A percentile compares a stretch with the other conserved stretches of the same genome.
These are phyloP conservation scores for Lithophane socia DNA, from an alignment of 2,888 invertebrate species.

Conservation along the genomic window DNA sequence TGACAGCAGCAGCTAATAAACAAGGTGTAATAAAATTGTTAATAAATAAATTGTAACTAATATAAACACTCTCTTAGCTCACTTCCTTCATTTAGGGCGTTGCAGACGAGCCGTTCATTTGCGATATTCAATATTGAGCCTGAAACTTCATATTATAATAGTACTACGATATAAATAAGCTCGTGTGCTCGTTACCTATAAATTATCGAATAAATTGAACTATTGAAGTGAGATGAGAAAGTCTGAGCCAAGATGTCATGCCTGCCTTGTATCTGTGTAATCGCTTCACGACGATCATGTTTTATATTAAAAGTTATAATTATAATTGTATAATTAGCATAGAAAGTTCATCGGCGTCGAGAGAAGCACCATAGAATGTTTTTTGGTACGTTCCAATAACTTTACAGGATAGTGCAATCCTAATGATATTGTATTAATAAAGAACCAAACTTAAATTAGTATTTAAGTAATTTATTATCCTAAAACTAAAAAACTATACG, in stretches of 20 bases:
- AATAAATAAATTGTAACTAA: slow-evolving; percentile 71
- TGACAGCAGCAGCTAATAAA: slow-evolving; percentile 64
- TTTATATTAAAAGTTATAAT: slow-evolving; percentile 81
- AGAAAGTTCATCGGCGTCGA: slow-evolving; percentile 90
- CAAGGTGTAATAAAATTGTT: slow-evolving; percentile 69
- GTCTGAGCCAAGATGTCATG: slow-evolving; percentile 80
- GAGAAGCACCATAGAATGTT: slow-evolving; percentile 87
- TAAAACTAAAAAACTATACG: slow-evolving; percentile 90
- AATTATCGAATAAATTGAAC: slow-evolving; percentile 60
- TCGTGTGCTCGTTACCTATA: slow-evolving; percentile 63
- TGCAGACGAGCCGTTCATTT: slow-evolving; percentile 59
- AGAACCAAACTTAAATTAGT: slow-evolving; percentile 91
- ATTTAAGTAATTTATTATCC: slow-evolving; percentile 91
- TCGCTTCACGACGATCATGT: slow-evolving; percentile 84
- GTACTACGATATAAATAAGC: slow-evolving; percentile 51
- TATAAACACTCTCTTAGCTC: slow-evolving; percentile 76
- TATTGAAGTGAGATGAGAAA: slow-evolving; percentile 80
- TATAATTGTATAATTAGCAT: slow-evolving; percentile 86
- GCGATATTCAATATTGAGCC: slow-evolving; percentile 45
- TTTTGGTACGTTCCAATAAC: slow-evolving; percentile 87
- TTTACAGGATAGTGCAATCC: slow-evolving; percentile 90
- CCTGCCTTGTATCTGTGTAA: slow-evolving; percentile 87
- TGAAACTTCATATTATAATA: slow-evolving; percentile 52
- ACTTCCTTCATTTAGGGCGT: slow-evolving; percentile 70
- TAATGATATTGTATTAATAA: slow-evolving; percentile 91